phyloP scores from a whole-genome alignment of 2,797 vertebrate species.

The Poeciliopsis turneri region DNA sequence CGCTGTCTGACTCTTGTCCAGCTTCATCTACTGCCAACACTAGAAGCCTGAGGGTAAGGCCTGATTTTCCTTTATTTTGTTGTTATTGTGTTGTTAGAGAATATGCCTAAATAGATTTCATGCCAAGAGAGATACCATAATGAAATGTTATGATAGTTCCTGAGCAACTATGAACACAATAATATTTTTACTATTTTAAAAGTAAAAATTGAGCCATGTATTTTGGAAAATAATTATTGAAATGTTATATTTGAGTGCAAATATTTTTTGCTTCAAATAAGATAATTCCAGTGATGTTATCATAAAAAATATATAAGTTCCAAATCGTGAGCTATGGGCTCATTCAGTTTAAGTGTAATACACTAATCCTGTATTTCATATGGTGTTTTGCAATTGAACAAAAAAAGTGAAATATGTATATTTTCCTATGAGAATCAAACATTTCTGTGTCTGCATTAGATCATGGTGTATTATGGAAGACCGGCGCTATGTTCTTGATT shows the following conservation, averaged over 20 bases:
- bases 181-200: not conserved
- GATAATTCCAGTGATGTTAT: not conserved
- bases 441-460: not conserved
- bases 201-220: not conserved
- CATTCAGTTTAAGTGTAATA: not conserved
- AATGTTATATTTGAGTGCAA: not conserved
- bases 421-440: not conserved
- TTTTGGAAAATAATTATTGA: not conserved
- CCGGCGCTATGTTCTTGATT: not conserved
- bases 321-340: not conserved
- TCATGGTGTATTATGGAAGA: not conserved
- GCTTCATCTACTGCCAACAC: conserved; percentile 82
- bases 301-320: not conserved
- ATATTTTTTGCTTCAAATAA: not conserved
- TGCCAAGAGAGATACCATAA: conserved; percentile 15
- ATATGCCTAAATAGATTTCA: conserved; percentile 51
- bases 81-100: conserved; percentile 34
- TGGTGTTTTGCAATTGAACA: not conserved
- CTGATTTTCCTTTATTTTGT: conserved; percentile 14
- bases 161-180: not conserved
- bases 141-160: not conserved
- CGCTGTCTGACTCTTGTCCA: conserved; percentile 86
- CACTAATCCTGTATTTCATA: not conserved
- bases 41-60: conserved; percentile 88
- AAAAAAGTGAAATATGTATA: not conserved